phyloP scores from a whole-genome alignment of 1,140 invertebrate genomes.

The Anadara kagoshimensis region DNA sequence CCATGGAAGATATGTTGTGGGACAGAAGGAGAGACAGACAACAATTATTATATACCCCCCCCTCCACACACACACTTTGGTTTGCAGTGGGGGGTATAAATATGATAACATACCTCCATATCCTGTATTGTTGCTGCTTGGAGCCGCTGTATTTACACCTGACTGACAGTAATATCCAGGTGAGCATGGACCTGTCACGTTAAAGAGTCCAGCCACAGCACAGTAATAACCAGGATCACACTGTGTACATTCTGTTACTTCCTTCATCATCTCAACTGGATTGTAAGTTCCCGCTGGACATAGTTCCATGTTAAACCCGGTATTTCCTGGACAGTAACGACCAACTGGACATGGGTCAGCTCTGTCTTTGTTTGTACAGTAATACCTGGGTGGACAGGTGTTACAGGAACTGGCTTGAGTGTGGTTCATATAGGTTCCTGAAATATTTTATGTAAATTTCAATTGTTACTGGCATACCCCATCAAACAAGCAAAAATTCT shows the following conservation, averaged over 20 bases:
- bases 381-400: slow-evolving; percentile 65
- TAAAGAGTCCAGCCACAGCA: slow-evolving; percentile 52
- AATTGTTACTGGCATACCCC: no score
- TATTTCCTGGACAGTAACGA: slow-evolving; percentile 60
- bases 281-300: slow-evolving; percentile 65
- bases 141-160: slow-evolving; percentile 64
- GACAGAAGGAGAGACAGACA: no score
- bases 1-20: no score
- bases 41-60: no score
- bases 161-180: slow-evolving; percentile 66
- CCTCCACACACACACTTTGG: no score
- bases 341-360: slow-evolving; percentile 65
- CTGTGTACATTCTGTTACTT: slow-evolving; percentile 59
- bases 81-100: no score
- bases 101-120: slow-evolving; percentile 59
- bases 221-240: slow-evolving; percentile 70
- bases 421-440: slow-evolving; percentile 70
- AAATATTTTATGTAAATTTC: not conserved
- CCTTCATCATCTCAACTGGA: slow-evolving; percentile 49
- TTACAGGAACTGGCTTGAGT: slow-evolving; percentile 64
- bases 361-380: slow-evolving; percentile 65
- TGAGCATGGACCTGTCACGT: slow-evolving; percentile 55
- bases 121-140: slow-evolving; percentile 67
- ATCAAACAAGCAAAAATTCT: no score
- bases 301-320: slow-evolving; percentile 61